Evolutionary conservation across 2,888 invertebrate species (phyloP).

Genomic region (Dicyrtomina minuta): DNA sequence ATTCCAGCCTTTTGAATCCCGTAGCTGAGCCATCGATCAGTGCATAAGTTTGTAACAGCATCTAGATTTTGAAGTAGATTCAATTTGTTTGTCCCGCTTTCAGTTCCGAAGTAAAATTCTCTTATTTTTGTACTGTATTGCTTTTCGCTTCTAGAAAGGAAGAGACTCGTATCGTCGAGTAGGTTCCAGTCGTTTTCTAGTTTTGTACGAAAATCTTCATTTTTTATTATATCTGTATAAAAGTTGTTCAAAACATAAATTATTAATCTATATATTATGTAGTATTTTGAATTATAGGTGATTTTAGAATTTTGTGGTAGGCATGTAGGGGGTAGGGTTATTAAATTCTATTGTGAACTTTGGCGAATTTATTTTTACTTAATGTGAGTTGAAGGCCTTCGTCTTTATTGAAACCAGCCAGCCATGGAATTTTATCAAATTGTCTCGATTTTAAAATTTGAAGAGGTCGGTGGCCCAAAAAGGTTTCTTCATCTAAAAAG

Average conservation of each 20-base stretch:
- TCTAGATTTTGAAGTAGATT: background rate
- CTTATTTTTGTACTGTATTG: background rate
- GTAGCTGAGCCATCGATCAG: constrained; percentile 5
- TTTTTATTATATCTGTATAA: constrained; percentile 12
- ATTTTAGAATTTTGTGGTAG: too few relatives aligned
- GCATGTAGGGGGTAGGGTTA: too few relatives aligned
- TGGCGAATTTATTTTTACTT: too few relatives aligned
- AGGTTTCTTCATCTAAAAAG: constrained; percentile 40
- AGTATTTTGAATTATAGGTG: too few relatives aligned
- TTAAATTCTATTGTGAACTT: too few relatives aligned
- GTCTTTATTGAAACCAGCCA: constrained; percentile 44
- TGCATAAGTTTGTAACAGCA: background rate
- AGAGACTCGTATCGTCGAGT: constrained; percentile 4
- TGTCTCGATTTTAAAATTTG: constrained; percentile 38
- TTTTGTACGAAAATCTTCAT: background rate
- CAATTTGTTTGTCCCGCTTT: too few relatives aligned
- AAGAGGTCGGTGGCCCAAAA: constrained; percentile 43
- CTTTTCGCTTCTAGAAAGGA: constrained; percentile 8
- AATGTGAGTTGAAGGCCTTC: constrained; percentile 39
- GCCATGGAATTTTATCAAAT: constrained; percentile 41
- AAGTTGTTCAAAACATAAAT: too few relatives aligned
- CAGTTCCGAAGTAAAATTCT: constrained; percentile 27
- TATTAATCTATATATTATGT: too few relatives aligned
- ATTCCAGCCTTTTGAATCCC: background rate
- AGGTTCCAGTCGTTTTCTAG: constrained; percentile 13